Conservation (phyloP, 1,140 invertebrate genomes). For the Argopecten irradians region DNA sequence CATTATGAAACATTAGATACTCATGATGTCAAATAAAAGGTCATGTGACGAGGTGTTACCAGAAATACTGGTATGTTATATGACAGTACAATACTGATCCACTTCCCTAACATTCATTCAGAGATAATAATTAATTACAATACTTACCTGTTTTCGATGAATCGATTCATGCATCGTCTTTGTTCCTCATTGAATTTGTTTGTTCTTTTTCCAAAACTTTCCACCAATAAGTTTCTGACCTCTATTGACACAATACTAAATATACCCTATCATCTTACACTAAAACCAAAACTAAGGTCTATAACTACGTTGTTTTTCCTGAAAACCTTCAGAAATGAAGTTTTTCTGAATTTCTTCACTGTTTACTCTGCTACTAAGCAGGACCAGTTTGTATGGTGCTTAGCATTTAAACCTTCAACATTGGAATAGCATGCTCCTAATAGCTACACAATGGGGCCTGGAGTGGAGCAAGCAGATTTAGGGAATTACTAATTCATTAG, state of each 20-base stretch:
- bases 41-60: too few relatives aligned
- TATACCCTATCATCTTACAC: not conserved
- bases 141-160: not conserved
- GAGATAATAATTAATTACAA: too few relatives aligned
- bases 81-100: too few relatives aligned
- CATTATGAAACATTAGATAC: too few relatives aligned
- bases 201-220: not conserved
- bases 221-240: not conserved
- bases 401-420: conserved; percentile 4
- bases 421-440: conserved; percentile 9
- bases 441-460: not conserved
- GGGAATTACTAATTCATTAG: not conserved
- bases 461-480: conserved; percentile 21
- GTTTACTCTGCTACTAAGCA: conserved; percentile 7
- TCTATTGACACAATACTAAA: not conserved
- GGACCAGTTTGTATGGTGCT: not conserved
- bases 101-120: too few relatives aligned
- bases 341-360: not conserved
- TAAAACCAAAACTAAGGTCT: not conserved
- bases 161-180: conserved; percentile 12
- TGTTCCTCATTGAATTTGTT: not conserved
- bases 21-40: too few relatives aligned
- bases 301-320: not conserved
- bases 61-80: not conserved
- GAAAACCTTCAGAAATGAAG: not conserved